A percentile compares a stretch with the other conserved stretches of the same genome.
Conservation (phyloP, 2,113 vertebrate genomes). For the Cyanistes caeruleus region DNA sequence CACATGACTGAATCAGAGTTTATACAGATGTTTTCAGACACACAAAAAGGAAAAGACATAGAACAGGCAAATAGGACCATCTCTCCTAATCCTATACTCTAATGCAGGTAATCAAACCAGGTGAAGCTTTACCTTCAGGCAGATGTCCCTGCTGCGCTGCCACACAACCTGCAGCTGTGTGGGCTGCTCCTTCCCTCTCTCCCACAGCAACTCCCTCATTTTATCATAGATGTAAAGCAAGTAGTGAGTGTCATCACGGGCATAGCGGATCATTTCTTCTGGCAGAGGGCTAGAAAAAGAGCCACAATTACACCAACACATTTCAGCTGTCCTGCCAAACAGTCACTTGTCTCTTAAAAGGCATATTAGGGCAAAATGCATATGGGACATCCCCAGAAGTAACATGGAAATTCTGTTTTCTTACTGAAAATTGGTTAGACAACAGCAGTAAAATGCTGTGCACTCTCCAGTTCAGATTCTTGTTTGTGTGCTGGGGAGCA, state of each 20-base stretch:
- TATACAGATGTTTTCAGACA: neutral
- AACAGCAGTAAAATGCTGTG: neutral
- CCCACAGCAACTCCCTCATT: constrained; percentile 82
- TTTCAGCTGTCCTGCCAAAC: neutral
- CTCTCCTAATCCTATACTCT: neutral
- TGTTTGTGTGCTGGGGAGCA: neutral
- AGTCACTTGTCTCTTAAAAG: neutral
- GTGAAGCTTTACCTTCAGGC: constrained; percentile 82
- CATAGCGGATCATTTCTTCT: constrained; percentile 92
- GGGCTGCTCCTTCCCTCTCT: constrained; percentile 78
- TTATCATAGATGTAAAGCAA: constrained; percentile 92
- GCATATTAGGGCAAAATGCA: neutral
- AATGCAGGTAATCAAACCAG: neutral
- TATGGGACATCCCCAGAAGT: neutral
- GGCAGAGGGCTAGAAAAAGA: constrained; percentile 84
- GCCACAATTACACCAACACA: neutral
- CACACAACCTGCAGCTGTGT: constrained; percentile 86
- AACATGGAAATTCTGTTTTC: neutral
- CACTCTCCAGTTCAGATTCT: neutral
- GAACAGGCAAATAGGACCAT: neutral
- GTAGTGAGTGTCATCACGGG: constrained; percentile 92
- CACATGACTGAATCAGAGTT: neutral
- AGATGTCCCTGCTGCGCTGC: constrained; percentile 90
- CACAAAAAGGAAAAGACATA: neutral
- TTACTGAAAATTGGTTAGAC: neutral